phyloP scores from a whole-genome alignment of 2,113 vertebrate genomes.

The Fulica atra region DNA sequence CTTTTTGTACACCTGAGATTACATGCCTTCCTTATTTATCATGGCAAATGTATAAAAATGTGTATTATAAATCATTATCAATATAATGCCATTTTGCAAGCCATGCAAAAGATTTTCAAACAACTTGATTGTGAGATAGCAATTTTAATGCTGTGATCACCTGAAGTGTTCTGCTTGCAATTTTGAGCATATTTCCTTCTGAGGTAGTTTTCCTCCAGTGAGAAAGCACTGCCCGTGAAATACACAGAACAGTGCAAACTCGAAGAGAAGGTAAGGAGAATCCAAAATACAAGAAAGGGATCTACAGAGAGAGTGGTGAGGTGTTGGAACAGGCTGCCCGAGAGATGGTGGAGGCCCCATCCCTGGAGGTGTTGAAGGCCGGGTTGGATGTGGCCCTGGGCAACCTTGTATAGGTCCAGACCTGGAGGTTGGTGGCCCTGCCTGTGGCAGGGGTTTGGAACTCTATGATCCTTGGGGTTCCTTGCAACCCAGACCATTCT shows the following conservation, averaged over 20 bases:
- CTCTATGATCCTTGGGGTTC: too few species aligned
- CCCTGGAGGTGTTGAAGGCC: too few species aligned
- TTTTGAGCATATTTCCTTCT: background rate
- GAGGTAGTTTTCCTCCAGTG: background rate
- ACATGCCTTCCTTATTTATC: background rate
- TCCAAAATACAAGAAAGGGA: background rate
- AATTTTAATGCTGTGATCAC: background rate
- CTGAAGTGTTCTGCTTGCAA: background rate
- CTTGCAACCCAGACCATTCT: too few species aligned
- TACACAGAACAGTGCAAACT: background rate
- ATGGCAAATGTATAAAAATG: background rate
- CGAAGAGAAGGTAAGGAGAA: background rate
- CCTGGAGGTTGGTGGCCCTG: too few species aligned
- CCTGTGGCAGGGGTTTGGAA: too few species aligned
- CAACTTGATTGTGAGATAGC: background rate
- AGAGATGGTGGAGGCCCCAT: too few species aligned
- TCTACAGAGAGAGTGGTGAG: too few species aligned
- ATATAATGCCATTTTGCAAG: background rate
- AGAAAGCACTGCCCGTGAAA: background rate
- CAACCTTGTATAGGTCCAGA: too few species aligned
- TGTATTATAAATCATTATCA: background rate
- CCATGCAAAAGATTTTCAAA: background rate
- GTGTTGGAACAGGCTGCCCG: too few species aligned
- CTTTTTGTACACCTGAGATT: background rate
- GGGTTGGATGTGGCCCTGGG: too few species aligned